Conservation (phyloP, 2,888 invertebrate genomes). For the Nemotelus nigrinus region DNA sequence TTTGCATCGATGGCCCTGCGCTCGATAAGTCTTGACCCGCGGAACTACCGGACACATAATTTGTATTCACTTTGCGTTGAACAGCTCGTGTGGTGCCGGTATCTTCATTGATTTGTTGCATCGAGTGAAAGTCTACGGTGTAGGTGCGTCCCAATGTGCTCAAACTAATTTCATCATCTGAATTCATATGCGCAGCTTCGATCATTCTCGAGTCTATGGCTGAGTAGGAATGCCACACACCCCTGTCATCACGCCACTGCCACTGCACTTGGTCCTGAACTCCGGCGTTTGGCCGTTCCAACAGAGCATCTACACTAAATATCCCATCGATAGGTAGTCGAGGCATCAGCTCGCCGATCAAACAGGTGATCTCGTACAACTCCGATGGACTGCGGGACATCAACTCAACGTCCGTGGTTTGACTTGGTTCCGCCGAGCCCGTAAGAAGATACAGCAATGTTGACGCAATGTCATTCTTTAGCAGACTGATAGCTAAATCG, state of each 20-base stretch:
- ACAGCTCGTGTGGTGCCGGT: slow-evolving; percentile 94
- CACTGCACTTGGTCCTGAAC: slow-evolving; percentile 85
- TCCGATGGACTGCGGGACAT: slow-evolving; percentile 94
- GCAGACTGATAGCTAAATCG: slow-evolving; percentile 88
- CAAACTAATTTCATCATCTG: slow-evolving; percentile 95
- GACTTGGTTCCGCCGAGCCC: slow-evolving; percentile 76
- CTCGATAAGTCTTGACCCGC: slow-evolving; percentile 59
- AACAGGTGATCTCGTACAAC: slow-evolving; percentile 94
- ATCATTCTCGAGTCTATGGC: slow-evolving; percentile 93
- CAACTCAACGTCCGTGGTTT: slow-evolving; percentile 76
- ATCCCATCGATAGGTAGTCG: slow-evolving; percentile 94
- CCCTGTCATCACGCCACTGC: slow-evolving; percentile 98
- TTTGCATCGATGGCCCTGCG: slow-evolving; percentile 43
- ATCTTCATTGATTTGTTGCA: slow-evolving; percentile 99
- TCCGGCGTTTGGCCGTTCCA: slow-evolving; percentile 78
- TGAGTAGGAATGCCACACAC: slow-evolving; percentile 92
- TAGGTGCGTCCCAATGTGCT: slow-evolving; percentile 93
- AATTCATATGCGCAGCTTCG: slow-evolving; percentile 92
- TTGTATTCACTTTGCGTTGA: slow-evolving; percentile 79
- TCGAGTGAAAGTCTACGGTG: slow-evolving; percentile 94
- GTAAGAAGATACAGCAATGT: slow-evolving; percentile 93
- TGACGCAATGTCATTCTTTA: slow-evolving; percentile 95
- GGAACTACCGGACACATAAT: slow-evolving; percentile 64
- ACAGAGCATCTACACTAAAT: slow-evolving; percentile 89
- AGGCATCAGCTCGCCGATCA: slow-evolving; percentile 98